phyloP scores from a whole-genome alignment of 2,888 invertebrate species.

The Melinaea menophilus region DNA sequence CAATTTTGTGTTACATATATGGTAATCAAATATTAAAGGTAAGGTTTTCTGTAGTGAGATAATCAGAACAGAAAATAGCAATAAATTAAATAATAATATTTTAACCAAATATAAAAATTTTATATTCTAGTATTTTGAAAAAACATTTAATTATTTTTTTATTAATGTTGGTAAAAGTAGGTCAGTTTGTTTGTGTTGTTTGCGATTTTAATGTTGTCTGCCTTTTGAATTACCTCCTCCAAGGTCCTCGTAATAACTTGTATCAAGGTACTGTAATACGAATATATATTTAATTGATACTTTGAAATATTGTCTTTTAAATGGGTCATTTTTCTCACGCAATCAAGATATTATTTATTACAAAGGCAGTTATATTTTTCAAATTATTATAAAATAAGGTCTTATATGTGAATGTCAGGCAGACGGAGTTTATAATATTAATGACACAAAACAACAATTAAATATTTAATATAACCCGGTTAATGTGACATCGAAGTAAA shows the following conservation, averaged over 20 bases:
- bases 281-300: not conserved
- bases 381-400: conserved; percentile 11
- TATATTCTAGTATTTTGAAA: not conserved
- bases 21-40: no score
- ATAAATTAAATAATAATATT: no score
- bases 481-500: no score
- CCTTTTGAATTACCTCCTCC: conserved; percentile 34
- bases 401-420: no score
- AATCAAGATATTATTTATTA: conserved; percentile 9
- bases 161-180: conserved; percentile 33
- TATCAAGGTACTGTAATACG: conserved; percentile 5
- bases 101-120: no score
- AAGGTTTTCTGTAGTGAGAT: no score
- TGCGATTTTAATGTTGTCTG: conserved; percentile 30
- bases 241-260: conserved; percentile 32
- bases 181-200: conserved; percentile 24
- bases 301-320: not conserved
- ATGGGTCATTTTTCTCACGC: not conserved
- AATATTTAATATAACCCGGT: no score
- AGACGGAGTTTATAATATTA: no score
- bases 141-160: not conserved
- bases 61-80: no score
- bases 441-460: no score
- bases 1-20: no score
- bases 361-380: not conserved